Evolutionary conservation across 1,140 invertebrate genomes (phyloP), one percentile per base, ranked within the genome.

Genomic region (Goniozus legneri): DNA sequence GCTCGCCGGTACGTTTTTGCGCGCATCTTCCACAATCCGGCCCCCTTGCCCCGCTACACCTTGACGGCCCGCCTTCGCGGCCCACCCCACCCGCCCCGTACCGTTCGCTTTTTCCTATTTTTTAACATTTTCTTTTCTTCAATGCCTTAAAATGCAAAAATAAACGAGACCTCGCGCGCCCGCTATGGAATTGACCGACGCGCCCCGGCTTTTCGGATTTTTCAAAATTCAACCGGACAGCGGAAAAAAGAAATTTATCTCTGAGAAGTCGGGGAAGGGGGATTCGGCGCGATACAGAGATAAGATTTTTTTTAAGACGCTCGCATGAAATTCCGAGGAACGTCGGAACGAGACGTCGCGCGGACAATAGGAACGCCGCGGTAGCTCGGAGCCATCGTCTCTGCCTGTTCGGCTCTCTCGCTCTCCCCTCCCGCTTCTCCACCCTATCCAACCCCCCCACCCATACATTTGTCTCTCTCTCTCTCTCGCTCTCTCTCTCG

Each of bases 111-210:
- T 67, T 67, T 63, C 63, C 60, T 64, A 65, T 69, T 71, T 69
- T 69, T 71, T 63, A 68, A 70, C 69, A 69, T 71, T 71, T 71
- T 71, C 69, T 71, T 70, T 71, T 69, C 69, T 70, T 67, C 69
- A 60, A 71, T 71, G 65, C 67, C 66, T 71, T 71, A 70, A 71
- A 71, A 71, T 71, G 66, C 69, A 71, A 71, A 71, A 71, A 71
- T 71, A 70, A 71, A 71, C 69, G 69, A 68, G 64, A 60, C 63
- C 64, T 45, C 44, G 50, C 32, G 44, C 44, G 53, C 8, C 47
- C 41, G 56, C 31, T 15, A 64, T 41, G 38, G 51, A 69, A 71
- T 52, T 69, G 69, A 61, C 69, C 53, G 30, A 37, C 18, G n/a
- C 35, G 24, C 38, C 4, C 41, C 16, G 18, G 6, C 18, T 0